phyloP scores from a whole-genome alignment of 2,888 invertebrate species.

The Pollenia labialis region DNA sequence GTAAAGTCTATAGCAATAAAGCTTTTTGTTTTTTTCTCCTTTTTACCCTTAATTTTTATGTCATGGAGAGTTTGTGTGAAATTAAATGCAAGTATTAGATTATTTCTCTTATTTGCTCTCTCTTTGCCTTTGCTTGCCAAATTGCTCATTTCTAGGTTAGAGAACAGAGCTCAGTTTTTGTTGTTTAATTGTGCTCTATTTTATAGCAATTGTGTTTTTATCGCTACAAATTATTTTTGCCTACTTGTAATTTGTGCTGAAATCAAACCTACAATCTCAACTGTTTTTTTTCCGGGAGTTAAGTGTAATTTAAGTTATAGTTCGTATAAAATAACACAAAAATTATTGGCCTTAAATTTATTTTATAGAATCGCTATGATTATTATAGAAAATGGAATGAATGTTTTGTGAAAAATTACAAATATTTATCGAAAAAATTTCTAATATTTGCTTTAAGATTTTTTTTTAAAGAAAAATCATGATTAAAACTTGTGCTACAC shows the following conservation, averaged over 20 bases:
- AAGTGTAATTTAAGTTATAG: conserved; percentile 4
- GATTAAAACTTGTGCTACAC: no score
- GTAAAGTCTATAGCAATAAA: not conserved
- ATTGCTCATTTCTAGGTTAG: conserved; percentile 27
- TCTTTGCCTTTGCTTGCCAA: not conserved
- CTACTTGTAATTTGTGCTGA: conserved; percentile 2
- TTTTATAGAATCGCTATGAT: not conserved
- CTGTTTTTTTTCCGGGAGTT: not conserved
- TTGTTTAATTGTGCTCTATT: not conserved
- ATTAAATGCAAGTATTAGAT: not conserved
- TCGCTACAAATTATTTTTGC: not conserved
- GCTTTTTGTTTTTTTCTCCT: conserved; percentile 22
- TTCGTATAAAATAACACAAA: not conserved
- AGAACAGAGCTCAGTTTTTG: not conserved
- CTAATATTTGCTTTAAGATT: no score
- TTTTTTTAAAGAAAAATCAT: no score
- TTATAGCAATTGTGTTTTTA: conserved; percentile 1
- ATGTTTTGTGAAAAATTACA: no score
- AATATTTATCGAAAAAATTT: no score
- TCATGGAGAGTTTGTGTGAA: not conserved
- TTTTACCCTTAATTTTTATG: not conserved
- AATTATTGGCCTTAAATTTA: not conserved
- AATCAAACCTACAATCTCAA: not conserved
- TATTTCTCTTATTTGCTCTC: conserved; percentile 1
- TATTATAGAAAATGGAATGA: no score